Base-by-base conservation (phyloP, 2,888 invertebrate genomes). In the Papilio gigon region DNA sequence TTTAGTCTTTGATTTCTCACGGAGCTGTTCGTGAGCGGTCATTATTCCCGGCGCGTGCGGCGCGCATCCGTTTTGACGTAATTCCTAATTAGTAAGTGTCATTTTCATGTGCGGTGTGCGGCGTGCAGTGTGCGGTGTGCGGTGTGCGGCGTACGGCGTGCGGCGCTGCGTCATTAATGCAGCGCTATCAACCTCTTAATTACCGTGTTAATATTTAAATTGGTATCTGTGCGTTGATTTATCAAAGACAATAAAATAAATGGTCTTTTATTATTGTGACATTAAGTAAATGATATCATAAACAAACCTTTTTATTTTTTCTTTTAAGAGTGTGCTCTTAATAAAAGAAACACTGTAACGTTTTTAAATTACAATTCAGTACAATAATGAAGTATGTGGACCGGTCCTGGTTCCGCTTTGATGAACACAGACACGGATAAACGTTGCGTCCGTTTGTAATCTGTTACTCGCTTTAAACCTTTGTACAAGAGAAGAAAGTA, bases 61-160 rank as follows among this genome's bases (percentile, higher is more conserved):
- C 25, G 11, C 60, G 75, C 77, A 78, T 82, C 81, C 82, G 80
- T 76, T 74, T 75, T 77, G 77, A 74, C 74, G 78, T 75, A 77
- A 75, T 75, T 76, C 70, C 75, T 77, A 75, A 79, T 79, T 80
- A 76, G 76, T 78, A 75, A 77, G 74, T 76, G 77, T 76, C 77
- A 74, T 77, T 78, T 76, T 74, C 74, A 71, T 72, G 72, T 71
- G 67, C n/a, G n/a, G n/a, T n/a, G n/a, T n/a, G n/a, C n/a, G n/a
- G n/a, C n/a, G n/a, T n/a, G n/a, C n/a, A n/a, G n/a, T n/a, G n/a
- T n/a, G n/a, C n/a, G n/a, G n/a, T n/a, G n/a, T n/a, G n/a, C n/a
- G n/a, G n/a, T n/a, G n/a, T n/a, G n/a, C n/a, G n/a, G n/a, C n/a
- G n/a, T n/a, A n/a, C n/a, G n/a, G n/a, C n/a, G n/a, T n/a, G n/a